A percentile compares a stretch with the other conserved stretches of the same genome.
Conservation (phyloP, 2,888 invertebrate species). For the Dryocosmus kuriphilus region DNA sequence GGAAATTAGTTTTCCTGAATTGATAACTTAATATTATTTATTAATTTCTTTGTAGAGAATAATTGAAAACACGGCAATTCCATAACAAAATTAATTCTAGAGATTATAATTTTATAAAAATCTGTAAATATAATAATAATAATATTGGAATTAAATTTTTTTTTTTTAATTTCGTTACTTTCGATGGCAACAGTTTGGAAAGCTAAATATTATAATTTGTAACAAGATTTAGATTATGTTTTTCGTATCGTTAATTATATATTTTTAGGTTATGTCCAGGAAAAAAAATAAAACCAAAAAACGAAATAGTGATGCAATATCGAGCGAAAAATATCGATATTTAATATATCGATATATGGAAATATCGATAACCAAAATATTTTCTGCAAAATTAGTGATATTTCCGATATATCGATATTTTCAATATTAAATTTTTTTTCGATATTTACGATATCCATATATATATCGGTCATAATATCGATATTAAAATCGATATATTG, state of each 20-base stretch:
- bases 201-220: constrained; percentile 11
- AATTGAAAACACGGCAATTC: constrained; percentile 28
- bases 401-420: too few species aligned
- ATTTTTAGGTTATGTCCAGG: not conserved
- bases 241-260: not conserved
- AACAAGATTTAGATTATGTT: not conserved
- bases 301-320: too few species aligned
- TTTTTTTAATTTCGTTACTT: constrained; percentile 24
- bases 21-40: not conserved
- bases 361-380: too few species aligned
- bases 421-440: too few species aligned
- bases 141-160: constrained; percentile 13
- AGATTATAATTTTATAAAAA: too few species aligned
- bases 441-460: too few species aligned
- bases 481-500: too few species aligned
- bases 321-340: too few species aligned
- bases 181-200: constrained; percentile 8
- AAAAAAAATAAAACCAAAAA: not conserved
- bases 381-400: too few species aligned
- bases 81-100: not conserved
- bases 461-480: too few species aligned
- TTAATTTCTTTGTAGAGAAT: constrained; percentile 10
- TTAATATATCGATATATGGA: too few species aligned
- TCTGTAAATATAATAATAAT: constrained; percentile 12
- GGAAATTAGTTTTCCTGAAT: not conserved